Conservation (phyloP, 2,113 vertebrate species). For the Pygathrix nemaeus region DNA sequence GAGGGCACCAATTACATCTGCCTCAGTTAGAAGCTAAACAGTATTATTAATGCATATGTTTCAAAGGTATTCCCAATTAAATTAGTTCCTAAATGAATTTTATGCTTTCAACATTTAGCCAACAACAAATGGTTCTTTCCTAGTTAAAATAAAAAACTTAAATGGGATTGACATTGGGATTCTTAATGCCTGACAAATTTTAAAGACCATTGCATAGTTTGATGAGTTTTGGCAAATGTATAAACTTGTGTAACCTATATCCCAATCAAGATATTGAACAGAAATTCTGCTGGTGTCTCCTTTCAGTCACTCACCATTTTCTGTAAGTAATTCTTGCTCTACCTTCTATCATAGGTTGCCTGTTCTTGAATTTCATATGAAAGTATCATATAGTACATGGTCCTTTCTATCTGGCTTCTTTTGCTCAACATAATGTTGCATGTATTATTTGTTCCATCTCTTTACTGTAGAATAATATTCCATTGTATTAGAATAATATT, state of each 20-base stretch:
- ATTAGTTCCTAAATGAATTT: not conserved
- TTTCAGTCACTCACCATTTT: not conserved
- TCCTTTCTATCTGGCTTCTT: not conserved
- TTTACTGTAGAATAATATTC: not conserved
- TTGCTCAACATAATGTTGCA: not conserved
- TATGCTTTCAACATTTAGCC: not conserved
- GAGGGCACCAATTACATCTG: not conserved
- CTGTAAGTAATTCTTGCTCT: not conserved
- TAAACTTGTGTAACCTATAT: not conserved
- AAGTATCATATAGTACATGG: not conserved
- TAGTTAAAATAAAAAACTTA: conserved; percentile 19
- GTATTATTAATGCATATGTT: not conserved
- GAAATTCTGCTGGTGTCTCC: not conserved
- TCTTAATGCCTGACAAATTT: not conserved
- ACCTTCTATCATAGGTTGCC: not conserved
- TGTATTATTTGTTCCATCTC: not conserved
- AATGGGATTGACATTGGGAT: not conserved
- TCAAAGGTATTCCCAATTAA: not conserved
- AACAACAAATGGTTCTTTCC: not conserved
- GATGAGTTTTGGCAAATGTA: not conserved
- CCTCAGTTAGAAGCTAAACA: not conserved
- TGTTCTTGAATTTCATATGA: not conserved
- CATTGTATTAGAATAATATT: not conserved
- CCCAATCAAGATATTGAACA: not conserved
- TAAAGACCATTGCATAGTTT: not conserved